phyloP scores from a whole-genome alignment of 2,797 vertebrate species.

The Gorsachius magnificus region DNA sequence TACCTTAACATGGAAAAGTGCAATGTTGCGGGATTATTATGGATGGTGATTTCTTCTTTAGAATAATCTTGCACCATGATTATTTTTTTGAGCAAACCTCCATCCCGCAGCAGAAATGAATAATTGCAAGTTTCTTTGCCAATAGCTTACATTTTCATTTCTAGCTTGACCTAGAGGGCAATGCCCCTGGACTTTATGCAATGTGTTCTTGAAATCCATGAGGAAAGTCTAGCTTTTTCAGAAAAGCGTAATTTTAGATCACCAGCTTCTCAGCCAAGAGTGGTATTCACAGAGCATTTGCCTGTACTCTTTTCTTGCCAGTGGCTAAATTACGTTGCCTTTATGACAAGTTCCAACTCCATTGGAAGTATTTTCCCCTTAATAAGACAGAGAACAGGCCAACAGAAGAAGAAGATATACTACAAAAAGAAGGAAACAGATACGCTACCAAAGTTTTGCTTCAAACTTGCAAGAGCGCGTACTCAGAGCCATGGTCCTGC shows the following conservation, averaged over 20 bases:
- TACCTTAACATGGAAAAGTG: not conserved
- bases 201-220: not conserved
- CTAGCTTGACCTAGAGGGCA: not conserved
- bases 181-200: not conserved
- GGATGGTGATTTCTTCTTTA: not conserved
- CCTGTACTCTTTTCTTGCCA: not conserved
- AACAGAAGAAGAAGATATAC: not conserved
- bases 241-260: not conserved
- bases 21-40: not conserved
- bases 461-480: not conserved
- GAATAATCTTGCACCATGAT: not conserved
- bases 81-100: not conserved
- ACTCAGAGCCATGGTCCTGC: not conserved
- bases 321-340: not conserved
- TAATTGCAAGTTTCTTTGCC: not conserved
- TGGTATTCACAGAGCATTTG: not conserved
- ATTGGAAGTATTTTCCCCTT: not conserved
- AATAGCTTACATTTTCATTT: not conserved
- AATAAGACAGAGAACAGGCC: not conserved
- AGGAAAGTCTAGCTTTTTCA: not conserved
- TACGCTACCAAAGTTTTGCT: not conserved
- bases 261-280: not conserved
- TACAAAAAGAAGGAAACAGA: not conserved
- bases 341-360: not conserved
- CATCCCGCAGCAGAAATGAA: not conserved